phyloP scores from a whole-genome alignment of 2,888 invertebrate genomes.

The Apamea monoglypha region DNA sequence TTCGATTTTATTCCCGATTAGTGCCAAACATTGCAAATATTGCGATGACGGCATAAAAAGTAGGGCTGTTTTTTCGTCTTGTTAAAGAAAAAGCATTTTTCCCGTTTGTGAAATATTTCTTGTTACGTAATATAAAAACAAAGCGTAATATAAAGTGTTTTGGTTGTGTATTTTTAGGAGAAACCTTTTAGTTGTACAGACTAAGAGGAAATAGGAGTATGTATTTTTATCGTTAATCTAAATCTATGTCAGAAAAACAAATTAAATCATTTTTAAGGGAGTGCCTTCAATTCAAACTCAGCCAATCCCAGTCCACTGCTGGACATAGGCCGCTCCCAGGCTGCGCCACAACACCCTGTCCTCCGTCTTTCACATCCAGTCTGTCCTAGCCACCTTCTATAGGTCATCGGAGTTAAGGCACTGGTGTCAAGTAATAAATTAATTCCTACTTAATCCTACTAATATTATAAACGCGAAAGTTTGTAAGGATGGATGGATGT shows the following conservation, averaged over 20 bases:
- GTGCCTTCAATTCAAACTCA: no score
- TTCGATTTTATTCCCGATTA: constrained; percentile 23
- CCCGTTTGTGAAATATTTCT: neutral
- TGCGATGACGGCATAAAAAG: neutral
- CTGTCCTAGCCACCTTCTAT: no score
- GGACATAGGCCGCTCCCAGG: no score
- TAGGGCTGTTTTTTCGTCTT: neutral
- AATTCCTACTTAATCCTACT: no score
- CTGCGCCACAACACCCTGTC: no score
- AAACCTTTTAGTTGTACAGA: neutral
- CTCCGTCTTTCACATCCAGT: no score
- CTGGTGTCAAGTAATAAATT: no score
- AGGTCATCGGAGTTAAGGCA: no score
- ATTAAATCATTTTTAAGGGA: neutral
- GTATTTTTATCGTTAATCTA: neutral
- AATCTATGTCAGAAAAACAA: neutral
- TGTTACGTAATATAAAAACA: neutral
- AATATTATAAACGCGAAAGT: no score
- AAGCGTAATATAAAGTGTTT: no score
- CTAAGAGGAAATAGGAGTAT: neutral
- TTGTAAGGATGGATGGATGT: no score
- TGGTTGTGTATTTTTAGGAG: neutral
- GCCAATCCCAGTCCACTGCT: no score
- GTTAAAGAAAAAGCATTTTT: neutral
- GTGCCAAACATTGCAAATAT: constrained; percentile 10